Conservation (phyloP, 2,888 invertebrate genomes). For the Alcis repandata region DNA sequence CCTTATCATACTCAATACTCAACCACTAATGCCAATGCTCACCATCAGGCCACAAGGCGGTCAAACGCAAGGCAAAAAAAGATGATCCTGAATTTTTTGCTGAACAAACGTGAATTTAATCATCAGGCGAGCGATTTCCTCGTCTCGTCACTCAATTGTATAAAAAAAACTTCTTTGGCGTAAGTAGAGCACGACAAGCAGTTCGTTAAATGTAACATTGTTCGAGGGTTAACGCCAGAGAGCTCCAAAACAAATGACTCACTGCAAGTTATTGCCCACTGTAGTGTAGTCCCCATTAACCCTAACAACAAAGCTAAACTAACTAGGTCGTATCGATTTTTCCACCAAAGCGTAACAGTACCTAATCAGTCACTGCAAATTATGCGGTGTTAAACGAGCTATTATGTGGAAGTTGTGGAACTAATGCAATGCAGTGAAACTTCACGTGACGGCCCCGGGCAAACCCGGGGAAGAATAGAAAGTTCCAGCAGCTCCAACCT, state of each 20-base stretch:
- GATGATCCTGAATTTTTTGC: no score
- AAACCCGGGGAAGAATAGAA: constrained; percentile 49
- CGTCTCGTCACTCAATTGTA: no score
- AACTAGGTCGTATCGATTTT: constrained; percentile 19
- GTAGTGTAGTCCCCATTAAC: neutral
- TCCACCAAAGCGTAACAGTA: constrained; percentile 6
- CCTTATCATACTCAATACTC: no score
- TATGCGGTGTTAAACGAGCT: constrained; percentile 29
- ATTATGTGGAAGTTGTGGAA: constrained; percentile 39
- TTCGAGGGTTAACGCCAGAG: neutral
- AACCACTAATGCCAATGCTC: no score
- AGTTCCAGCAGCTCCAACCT: constrained; percentile 39
- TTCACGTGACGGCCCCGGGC: constrained; percentile 43
- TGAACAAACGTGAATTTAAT: no score
- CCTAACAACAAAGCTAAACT: constrained; percentile 15
- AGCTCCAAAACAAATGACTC: neutral
- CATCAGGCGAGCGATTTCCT: no score
- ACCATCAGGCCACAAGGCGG: no score
- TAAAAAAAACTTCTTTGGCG: no score
- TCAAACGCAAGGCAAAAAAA: no score
- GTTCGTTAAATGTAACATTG: neutral
- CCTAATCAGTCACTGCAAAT: constrained; percentile 7
- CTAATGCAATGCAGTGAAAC: constrained; percentile 42
- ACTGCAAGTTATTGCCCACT: neutral
- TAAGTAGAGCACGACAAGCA: no score